phyloP scores from a whole-genome alignment of 2,113 vertebrate species.

The Picathartes gymnocephalus region DNA sequence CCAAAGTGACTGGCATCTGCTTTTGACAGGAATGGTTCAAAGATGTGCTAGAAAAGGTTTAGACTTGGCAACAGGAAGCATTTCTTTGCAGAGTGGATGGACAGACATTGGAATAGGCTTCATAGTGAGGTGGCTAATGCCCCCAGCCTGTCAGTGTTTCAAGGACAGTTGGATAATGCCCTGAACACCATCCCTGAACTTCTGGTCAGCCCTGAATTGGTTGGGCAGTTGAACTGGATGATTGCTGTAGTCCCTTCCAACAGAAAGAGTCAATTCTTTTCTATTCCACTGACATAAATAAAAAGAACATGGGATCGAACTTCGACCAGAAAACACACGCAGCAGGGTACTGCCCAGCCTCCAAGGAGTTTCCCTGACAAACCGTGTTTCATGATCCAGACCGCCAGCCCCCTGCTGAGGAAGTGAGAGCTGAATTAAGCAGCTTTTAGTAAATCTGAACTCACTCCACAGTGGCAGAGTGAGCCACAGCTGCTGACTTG shows the following conservation, averaged over 20 bases:
- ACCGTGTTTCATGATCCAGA: not conserved
- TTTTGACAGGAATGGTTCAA: too few relatives aligned
- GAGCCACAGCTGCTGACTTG: accelerated
- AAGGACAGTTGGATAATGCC: not conserved
- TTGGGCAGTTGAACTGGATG: not conserved
- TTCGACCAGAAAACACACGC: not conserved
- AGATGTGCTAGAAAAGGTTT: not conserved
- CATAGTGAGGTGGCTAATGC: not conserved
- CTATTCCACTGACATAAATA: not conserved
- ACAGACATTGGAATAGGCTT: not conserved
- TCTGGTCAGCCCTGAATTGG: not conserved
- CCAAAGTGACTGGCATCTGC: too few relatives aligned
- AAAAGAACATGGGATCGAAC: not conserved
- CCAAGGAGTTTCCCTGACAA: not conserved
- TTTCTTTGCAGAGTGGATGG: not conserved
- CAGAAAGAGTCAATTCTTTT: not conserved
- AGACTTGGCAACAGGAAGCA: not conserved
- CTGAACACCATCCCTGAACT: not conserved
- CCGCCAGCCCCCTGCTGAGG: not conserved
- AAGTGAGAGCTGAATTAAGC: not conserved
- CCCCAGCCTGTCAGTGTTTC: not conserved
- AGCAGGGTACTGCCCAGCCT: not conserved
- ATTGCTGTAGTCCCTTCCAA: not conserved
- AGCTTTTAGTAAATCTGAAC: not conserved
- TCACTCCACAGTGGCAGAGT: not conserved